Base-by-base conservation (phyloP, 2,888 invertebrate species). In the Erebia aethiops region DNA sequence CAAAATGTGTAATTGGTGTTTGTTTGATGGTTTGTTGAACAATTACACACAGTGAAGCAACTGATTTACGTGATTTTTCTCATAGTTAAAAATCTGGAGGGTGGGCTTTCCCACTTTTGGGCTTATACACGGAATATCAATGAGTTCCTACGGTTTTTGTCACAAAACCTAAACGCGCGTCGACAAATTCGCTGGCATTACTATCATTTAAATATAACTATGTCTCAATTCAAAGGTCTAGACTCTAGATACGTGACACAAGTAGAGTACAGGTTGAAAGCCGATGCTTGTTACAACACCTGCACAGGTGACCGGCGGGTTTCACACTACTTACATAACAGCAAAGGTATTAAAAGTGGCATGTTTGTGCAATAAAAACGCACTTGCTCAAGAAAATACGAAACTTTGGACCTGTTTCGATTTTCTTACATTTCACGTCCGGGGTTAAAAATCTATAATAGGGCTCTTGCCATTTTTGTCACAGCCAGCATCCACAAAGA, bases 281-380 rank as follows among this genome's bases (percentile, higher is more conserved):
- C 57, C 63, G 69, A 70, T 71, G 65, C n/a, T n/a, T 52, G 62
- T 76, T 72, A 73, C 75, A 67, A 66, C 63, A 73, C 60, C 62
- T 57, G 69, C 21, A 18, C 66, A 73, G 74, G 66, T 70, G 63
- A 71, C 68, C 57, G 69, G 58, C 63, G 67, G 66, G 66, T 70
- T 64, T 35, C 65, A 60, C 60, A 56, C 57, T 3, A 2, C 68
- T 74, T 74, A 74, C 74, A 69, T 67, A 75, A 73, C 65, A 49
- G 58, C 69, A 49, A 62, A 62, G 68, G 65, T 70, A 69, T 65
- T 65, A 67, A 70, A 60, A 56, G 58, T 71, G 71, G 68, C 70
- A 74, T 70, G 67, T 74, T 67, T 74, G 64, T 73, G 74, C 68
- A 73, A 71, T 71, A 69, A 69, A 74, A 67, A 67, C 46, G 21